Base-by-base conservation (phyloP, 2,797 vertebrate genomes). In the Gambusia yucatana region DNA sequence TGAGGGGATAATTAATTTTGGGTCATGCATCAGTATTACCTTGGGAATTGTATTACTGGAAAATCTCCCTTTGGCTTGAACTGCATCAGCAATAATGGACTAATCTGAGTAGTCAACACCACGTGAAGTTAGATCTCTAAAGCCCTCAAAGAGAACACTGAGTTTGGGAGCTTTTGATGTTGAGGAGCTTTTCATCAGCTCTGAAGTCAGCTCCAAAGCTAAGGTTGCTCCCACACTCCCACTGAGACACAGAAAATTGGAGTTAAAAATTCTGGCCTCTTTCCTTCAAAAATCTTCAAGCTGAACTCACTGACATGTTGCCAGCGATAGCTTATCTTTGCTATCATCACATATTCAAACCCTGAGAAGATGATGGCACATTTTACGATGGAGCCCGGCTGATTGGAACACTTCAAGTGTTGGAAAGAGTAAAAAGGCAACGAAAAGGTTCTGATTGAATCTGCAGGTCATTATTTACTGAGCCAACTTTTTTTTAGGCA, bases 381-480 rank as follows among this genome's bases (percentile, higher is more conserved):
- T 88, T 83, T 76, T 65, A 81, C 67, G 22, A 6, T 20, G 73
- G 73, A 80, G 82, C 81, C 77, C 76, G 72, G 77, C 75, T 87
- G 79, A 88, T 88, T 89, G 77, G 72, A 77, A 78, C 67, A 79
- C 78, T 84, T 88, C 50, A 78, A 43, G 59, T 75, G 70, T 20
- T 85, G 82, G 81, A 84, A 70, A 50, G 69, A 83, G 79, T 69
- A 75, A 74, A 88, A 78, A 81, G 75, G 77, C 84, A 50, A 36
- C 46, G 70, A 83, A 87, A 52, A 78, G 76, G 73, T 74, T 59
- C 72, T 87, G 87, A 90, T 82, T 86, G 81, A 89, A 82, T 77
- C 47, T 81, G 82, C 79, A 39, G 28, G 76, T 78, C 81, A 82
- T n/a, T 83, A 71, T 10, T 14, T 67, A 43, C 47, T 63, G 14